Percentiles rank a stretch among this genome's conserved stretches.
Evolutionary conservation across 2,888 invertebrate species (phyloP).

Genomic region (Diaprepes abbreviatus): DNA sequence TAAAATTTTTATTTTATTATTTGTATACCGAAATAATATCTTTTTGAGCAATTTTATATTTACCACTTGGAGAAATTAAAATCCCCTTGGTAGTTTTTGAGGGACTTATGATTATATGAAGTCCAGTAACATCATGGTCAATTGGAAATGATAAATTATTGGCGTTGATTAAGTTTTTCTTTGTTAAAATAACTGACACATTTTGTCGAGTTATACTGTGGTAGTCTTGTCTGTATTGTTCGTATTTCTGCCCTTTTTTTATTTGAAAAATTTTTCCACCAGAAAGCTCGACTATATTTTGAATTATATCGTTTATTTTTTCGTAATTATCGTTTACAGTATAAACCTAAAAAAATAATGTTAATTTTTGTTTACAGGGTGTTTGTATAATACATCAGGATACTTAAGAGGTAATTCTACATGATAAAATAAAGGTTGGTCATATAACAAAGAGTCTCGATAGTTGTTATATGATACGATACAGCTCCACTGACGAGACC

Average conservation of each 20-base stretch:
- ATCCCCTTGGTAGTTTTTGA: slow-evolving; percentile 50
- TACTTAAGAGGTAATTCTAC: too few relatives aligned
- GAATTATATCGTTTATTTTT: slow-evolving; percentile 60
- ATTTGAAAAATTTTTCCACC: slow-evolving; percentile 60
- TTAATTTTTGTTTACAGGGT: too few relatives aligned
- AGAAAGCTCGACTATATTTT: slow-evolving; percentile 67
- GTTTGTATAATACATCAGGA: too few relatives aligned
- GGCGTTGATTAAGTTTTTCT: slow-evolving; percentile 20
- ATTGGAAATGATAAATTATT: slow-evolving; percentile 59
- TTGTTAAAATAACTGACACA: slow-evolving; percentile 23
- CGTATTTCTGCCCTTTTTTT: not conserved
- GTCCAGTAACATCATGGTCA: slow-evolving; percentile 62
- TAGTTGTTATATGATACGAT: too few relatives aligned
- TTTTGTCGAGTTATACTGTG: not conserved
- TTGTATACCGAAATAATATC: not conserved
- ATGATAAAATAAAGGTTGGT: too few relatives aligned
- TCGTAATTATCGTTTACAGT: slow-evolving; percentile 54
- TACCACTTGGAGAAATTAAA: slow-evolving; percentile 58
- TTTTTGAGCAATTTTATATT: slow-evolving; percentile 19
- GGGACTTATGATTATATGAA: slow-evolving; percentile 58
- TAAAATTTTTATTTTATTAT: slow-evolving; percentile 55
- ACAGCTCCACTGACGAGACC: too few relatives aligned
- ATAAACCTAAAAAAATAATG: slow-evolving; percentile 27
- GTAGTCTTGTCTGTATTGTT: slow-evolving; percentile 7
- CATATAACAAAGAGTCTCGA: too few relatives aligned